Conservation (phyloP, 2,113 vertebrate genomes). For the Alces alces region DNA sequence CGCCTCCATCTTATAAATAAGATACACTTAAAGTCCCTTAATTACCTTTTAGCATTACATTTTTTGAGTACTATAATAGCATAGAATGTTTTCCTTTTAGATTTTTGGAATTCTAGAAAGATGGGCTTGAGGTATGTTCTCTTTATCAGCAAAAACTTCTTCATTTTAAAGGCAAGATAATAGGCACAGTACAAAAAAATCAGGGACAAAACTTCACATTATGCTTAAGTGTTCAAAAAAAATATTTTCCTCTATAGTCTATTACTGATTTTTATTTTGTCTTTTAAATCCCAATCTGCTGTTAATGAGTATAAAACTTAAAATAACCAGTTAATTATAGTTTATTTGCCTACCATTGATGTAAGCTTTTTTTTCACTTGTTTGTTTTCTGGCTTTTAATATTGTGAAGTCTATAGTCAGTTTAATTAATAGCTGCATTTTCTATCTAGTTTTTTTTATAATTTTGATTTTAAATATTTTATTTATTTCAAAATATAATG, state of each 20-base stretch:
- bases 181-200: background rate
- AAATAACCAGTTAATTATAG: background rate
- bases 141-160: background rate
- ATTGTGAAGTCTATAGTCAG: background rate
- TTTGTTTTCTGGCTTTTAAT: background rate
- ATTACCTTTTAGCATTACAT: background rate
- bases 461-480: background rate
- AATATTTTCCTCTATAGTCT: background rate
- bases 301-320: background rate
- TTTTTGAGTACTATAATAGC: background rate
- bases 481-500: background rate
- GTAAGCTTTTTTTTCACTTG: background rate
- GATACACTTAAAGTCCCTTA: background rate
- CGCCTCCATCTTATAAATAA: background rate
- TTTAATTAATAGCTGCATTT: background rate
- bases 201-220: background rate
- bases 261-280: background rate
- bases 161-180: background rate
- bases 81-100: background rate
- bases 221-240: background rate
- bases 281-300: background rate
- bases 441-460: background rate
- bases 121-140: background rate
- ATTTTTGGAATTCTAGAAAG: background rate
- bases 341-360: background rate